Base-by-base conservation (phyloP, 2,888 invertebrate genomes). In the Gastrophysa polygoni region DNA sequence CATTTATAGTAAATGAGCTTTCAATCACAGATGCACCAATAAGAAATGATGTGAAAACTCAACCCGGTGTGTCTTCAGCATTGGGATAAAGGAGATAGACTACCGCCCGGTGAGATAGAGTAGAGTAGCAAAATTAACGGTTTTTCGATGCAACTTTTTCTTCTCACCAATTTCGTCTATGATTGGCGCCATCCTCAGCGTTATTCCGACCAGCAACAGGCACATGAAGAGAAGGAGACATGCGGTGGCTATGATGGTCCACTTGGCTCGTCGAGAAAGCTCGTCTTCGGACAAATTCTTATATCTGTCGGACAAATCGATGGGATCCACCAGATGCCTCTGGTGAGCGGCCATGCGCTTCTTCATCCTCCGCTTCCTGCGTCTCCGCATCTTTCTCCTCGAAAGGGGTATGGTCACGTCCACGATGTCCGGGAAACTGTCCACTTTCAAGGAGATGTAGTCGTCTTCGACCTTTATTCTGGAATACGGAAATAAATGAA, bases 161-260 rank as follows among this genome's bases (percentile, higher is more conserved):
- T n/a, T 24, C 92, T 90, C 83, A 96, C 96, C 95, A 91, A 96
- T 93, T 77, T 95, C 95, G 79, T 96, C 96, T 76, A 96, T 96
- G 71, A 96, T 90, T 10, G 96, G 96, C 11, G 96, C 95, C 94
- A 96, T 95, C 68, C 95, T 86, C 28, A 96, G 84, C 3, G 96
- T 96, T 59, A 96, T 91, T 14, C 95, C 96, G 28, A 96, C 95
- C 63, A 96, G 85, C 69, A 96, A 85, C 74, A 96, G 87, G 82
- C 95, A 95, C 85, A 95, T 92, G 77, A 94, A 88, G 63, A 96
- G 87, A 69, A 96, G 84, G 67, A 95, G 84, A 77, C 93, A 93
- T 65, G 95, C 95, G 46, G 95, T 95, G 74, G 93, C 91, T 81
- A 95, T 92, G 80, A 96, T 95, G 55, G 95, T 94, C 88, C 94